A percentile compares a stretch with the other conserved stretches of the same genome.
phyloP scores from a whole-genome alignment of 2,797 vertebrate genomes.

The Clarias fuscus region DNA sequence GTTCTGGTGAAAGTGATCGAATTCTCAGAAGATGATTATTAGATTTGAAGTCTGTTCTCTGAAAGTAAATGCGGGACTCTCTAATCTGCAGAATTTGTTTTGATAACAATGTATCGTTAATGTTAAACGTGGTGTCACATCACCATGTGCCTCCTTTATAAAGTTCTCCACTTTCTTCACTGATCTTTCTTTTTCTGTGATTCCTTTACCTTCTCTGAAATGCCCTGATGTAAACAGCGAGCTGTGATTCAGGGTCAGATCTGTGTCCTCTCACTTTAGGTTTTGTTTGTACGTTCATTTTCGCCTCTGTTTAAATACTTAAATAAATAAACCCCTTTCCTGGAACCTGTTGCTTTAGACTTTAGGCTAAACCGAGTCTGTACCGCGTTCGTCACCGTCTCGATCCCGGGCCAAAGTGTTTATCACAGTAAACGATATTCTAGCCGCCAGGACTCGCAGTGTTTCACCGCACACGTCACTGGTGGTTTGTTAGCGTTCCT shows the following conservation, averaged over 20 bases:
- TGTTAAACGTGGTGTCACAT: not conserved
- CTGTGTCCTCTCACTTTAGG: not conserved
- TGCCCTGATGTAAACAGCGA: not conserved
- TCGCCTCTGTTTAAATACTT: not conserved
- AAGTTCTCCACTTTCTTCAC: not conserved
- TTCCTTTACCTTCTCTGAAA: not conserved
- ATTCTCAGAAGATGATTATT: not conserved
- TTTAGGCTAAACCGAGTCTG: not conserved
- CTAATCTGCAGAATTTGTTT: too few relatives aligned
- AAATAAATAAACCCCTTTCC: not conserved
- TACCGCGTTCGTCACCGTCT: not conserved
- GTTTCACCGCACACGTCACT: not conserved
- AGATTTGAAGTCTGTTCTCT: not conserved
- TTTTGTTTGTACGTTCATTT: accelerated
- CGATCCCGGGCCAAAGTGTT: not conserved
- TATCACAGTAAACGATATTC: not conserved
- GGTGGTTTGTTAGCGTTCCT: not conserved
- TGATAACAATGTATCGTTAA: not conserved
- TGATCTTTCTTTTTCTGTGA: not conserved
- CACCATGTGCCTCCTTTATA: not conserved
- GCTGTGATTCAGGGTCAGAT: not conserved
- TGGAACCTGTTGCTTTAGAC: not conserved
- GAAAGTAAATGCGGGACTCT: not conserved
- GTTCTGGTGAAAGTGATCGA: not conserved
- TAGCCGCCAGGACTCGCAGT: not conserved